These are phyloP conservation scores for Pherbina coryleti DNA, from an alignment of 2,888 invertebrate species.

Conservation along the genomic window DNA sequence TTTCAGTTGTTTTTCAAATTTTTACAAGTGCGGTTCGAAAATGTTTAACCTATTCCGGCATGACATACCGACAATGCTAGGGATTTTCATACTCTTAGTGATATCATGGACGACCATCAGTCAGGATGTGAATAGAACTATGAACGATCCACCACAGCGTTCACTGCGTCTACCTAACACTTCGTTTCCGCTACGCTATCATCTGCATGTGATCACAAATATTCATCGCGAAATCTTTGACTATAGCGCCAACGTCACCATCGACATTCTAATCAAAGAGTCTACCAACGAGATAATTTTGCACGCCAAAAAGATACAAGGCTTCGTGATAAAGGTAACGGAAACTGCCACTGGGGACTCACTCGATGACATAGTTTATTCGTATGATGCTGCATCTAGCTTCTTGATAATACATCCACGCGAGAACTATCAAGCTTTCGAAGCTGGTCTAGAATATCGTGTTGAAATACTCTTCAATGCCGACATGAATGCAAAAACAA, in stretches of 20 bases:
- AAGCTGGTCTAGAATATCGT: slow-evolving; percentile 58
- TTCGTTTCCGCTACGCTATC: slow-evolving; percentile 72
- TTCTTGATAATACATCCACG: slow-evolving; percentile 60
- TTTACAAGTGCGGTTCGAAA: slow-evolving; percentile 49
- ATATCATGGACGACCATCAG: background rate
- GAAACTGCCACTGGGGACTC: slow-evolving; percentile 51
- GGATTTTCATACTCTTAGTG: background rate
- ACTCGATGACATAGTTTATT: slow-evolving; percentile 56
- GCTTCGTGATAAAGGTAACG: slow-evolving; percentile 55
- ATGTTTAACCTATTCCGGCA: background rate
- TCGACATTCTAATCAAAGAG: slow-evolving; percentile 58
- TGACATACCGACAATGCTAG: background rate
- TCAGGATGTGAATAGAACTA: background rate
- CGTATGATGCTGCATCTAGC: slow-evolving; percentile 51
- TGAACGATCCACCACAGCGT: slow-evolving; percentile 31
- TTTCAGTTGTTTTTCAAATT: slow-evolving; percentile 55
- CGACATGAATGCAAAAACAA: slow-evolving; percentile 73
- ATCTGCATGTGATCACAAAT: slow-evolving; percentile 62
- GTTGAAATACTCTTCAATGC: slow-evolving; percentile 73
- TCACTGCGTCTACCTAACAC: slow-evolving; percentile 72
- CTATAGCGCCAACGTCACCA: slow-evolving; percentile 63
- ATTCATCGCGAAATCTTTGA: slow-evolving; percentile 56
- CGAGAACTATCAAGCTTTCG: slow-evolving; percentile 59
- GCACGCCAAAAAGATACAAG: slow-evolving; percentile 60
- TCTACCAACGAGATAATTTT: slow-evolving; percentile 64